Percentiles rank a stretch among this genome's conserved stretches.
Evolutionary conservation across 2,797 vertebrate species (phyloP).

Genomic region (Streptopelia turtur): DNA sequence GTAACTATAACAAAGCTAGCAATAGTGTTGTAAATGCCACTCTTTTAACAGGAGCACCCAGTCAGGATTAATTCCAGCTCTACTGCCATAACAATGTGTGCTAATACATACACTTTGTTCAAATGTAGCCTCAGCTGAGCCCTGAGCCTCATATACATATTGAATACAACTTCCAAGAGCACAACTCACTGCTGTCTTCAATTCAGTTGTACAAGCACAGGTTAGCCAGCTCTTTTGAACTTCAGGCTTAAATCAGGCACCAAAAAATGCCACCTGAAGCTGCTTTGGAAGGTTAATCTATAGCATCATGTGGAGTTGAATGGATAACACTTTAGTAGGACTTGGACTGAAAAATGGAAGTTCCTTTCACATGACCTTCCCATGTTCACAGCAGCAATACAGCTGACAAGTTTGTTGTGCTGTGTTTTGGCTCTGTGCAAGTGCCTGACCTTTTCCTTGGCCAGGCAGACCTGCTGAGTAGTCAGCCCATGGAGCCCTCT

Average conservation of each 20-base stretch:
- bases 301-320: neutral
- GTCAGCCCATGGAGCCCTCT: neutral
- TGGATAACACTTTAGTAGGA: neutral
- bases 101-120: neutral
- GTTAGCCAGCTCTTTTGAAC: neutral
- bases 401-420: neutral
- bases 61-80: neutral
- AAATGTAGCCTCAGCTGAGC: neutral
- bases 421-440: neutral
- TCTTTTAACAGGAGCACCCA: neutral
- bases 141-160: neutral
- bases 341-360: neutral
- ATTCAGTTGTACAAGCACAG: neutral
- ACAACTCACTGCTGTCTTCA: neutral
- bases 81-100: neutral
- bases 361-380: neutral
- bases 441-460: conserved; percentile 36
- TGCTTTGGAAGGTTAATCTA: neutral
- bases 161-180: neutral
- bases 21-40: neutral
- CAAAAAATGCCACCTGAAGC: neutral
- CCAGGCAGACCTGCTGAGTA: neutral
- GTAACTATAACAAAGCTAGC: neutral
- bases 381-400: neutral
- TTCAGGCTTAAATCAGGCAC: neutral